Evolutionary conservation across 2,888 invertebrate genomes (phyloP).

Genomic region (Microctonus aethiopoides): DNA sequence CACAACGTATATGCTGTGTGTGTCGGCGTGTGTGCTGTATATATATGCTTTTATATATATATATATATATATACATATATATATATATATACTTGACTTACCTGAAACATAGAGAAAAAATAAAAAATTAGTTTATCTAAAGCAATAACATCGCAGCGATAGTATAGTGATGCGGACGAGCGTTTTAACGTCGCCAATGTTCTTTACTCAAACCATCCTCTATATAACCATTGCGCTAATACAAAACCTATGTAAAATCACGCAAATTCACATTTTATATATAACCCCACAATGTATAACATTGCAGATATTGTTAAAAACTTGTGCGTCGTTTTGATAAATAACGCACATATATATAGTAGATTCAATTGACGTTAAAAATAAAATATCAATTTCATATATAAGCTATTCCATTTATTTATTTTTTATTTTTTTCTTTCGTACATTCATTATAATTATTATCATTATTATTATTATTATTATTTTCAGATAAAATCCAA

Average conservation of each 20-base stretch:
- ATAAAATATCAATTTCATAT: neutral
- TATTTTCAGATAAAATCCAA: neutral
- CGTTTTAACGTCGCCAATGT: conserved; percentile 7
- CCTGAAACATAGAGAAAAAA: conserved; percentile 46
- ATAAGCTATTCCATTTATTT: too few species aligned
- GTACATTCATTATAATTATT: too few species aligned
- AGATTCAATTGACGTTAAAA: neutral
- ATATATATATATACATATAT: neutral
- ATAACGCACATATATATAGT: neutral
- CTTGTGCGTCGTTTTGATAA: neutral
- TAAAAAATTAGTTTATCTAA: conserved; percentile 24
- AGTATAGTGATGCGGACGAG: neutral
- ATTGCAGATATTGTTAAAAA: neutral
- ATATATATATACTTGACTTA: conserved; percentile 40
- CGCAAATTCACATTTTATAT: neutral
- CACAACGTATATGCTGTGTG: neutral
- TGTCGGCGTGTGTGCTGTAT: too few species aligned
- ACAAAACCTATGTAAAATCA: conserved; percentile 11
- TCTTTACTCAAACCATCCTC: neutral
- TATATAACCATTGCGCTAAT: conserved; percentile 17
- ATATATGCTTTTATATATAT: neutral
- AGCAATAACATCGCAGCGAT: neutral
- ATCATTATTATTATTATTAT: too few species aligned
- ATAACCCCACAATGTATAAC: neutral
- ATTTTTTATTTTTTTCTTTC: too few species aligned